Evolutionary conservation across 2,888 invertebrate genomes (phyloP).

Genomic region (Troides helena): DNA sequence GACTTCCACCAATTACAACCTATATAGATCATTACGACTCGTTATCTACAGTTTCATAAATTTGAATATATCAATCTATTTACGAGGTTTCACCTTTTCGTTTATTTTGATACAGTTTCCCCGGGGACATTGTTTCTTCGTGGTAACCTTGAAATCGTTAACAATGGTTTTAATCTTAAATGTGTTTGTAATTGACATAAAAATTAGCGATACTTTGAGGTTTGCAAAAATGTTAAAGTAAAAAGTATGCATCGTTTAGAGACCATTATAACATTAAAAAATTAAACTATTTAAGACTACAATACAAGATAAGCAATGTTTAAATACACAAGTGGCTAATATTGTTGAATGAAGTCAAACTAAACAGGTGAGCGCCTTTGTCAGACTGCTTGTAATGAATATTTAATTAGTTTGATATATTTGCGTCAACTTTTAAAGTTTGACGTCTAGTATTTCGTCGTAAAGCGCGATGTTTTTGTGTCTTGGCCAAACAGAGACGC

Average conservation of each 20-base stretch:
- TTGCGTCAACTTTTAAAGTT: constrained; percentile 53
- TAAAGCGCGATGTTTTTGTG: constrained; percentile 56
- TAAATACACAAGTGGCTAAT: not conserved
- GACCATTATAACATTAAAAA: not conserved
- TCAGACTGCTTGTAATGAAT: constrained; percentile 15
- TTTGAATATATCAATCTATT: not conserved
- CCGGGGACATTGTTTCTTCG: not conserved
- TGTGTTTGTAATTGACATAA: not conserved
- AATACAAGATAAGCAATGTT: no score
- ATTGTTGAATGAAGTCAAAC: constrained; percentile 22
- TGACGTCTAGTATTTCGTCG: constrained; percentile 55
- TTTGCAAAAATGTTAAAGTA: not conserved
- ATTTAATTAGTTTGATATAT: constrained; percentile 34
- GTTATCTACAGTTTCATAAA: not conserved
- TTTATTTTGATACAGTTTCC: not conserved
- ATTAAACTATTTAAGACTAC: not conserved
- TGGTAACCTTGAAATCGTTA: constrained; percentile 3
- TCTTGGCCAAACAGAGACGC: constrained; percentile 73
- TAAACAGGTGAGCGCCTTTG: constrained; percentile 11
- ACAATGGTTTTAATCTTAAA: not conserved
- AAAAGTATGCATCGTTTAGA: not conserved
- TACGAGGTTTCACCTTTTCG: not conserved
- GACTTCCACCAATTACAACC: constrained; percentile 58
- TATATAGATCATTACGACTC: not conserved
- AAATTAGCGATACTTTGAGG: not conserved